Evolutionary conservation across 2,888 invertebrate species (phyloP), one percentile per base, ranked within the genome.

Genomic region (Meloe dianella): DNA sequence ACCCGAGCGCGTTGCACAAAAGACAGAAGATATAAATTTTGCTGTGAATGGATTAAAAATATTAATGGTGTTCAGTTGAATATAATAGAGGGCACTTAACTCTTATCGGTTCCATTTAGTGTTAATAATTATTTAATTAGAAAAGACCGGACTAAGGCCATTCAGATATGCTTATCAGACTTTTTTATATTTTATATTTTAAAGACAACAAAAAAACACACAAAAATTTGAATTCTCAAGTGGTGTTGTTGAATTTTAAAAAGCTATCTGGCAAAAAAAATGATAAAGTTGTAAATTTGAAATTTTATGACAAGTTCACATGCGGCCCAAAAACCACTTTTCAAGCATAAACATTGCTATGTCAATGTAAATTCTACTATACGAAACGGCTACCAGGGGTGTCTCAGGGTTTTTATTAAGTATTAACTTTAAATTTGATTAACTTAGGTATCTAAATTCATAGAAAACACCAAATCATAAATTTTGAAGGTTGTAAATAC

Each of bases 361-460:
- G 58, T 61, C 61, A 60, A 61, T 47, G 38, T 32, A 58, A 58
- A 47, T 35, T 35, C n/a, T 32, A n/a, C 1, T n/a, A 4, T 9
- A 47, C 57, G 22, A 47, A 56, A 63, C 63, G 41, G 30, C 57
- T 56, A 35, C 24, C 38, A 30, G n/a, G 54, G 38, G 57, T 57
- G 67, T 64, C 66, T 69, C 67, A 69, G 68, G n/a, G 41, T 73
- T 74, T 75, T 74, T 75, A 75, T 74, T 73, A 71, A 75, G 73
- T 74, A 73, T 72, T 73, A 74, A 75, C 73, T 75, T 75, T 73
- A 73, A 73, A 73, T 74, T 72, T 73, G 73, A 75, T 74, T 75
- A 73, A 70, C 71, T 71, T 71, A 68, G 70, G 3, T 64, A 71
- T 67, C 68, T 70, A 72, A 66, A 75, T 74, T 74, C 74, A 74